Base-by-base conservation (phyloP, 2,113 vertebrate genomes). In the Podarcis raffonei region DNA sequence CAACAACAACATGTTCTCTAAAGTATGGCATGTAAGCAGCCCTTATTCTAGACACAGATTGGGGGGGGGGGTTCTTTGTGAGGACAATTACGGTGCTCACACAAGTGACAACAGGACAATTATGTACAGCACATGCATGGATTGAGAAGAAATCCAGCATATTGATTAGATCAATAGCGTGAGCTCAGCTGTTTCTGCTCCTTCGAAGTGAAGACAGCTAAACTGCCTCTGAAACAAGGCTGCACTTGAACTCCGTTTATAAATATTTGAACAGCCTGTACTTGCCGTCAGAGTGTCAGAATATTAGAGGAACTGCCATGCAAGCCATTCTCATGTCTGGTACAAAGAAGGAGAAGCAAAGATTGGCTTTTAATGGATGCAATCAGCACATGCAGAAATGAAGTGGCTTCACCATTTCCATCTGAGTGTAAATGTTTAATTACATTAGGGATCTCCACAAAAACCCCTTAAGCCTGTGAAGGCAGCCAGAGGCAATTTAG, bases 371-470 rank as follows among this genome's bases (percentile, higher is more conserved):
- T 80, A 42, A 83, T 89, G 42, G 59, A 87, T 89, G 72, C 13
- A 91, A 75, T 87, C 89, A 69, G 59, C 53, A 7, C 62, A 78
- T 76, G 53, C 86, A 77, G 68, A 78, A 48, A 86, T 75, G 81
- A 85, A 85, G 9, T 62, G 62, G 81, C 93, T 86, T 82, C 75
- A 89, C 87, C 80, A 82, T 93, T 90, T 85, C 87, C 91, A 92
- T 89, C 89, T 90, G 93, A 94, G 89, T 89, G 84, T 93, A 95
- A 95, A 93, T 92, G 84, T 94, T 94, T 95, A 94, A 95, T 94
- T 92, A 91, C 90, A 87, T 94, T 91, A 91, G 91, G 82, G 90
- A 95, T 88, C 84, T 90, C 88, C 92, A 89, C 53, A 87, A 93
- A 87, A 92, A 83, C 65, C 90, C 88, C 92, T 91, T 65, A 89